A percentile compares a stretch with the other conserved stretches of the same genome.
These are phyloP conservation scores for Scolanthus callimorphus DNA, from an alignment of 92 coral and sea anemone genomes.

Conservation along the genomic window DNA sequence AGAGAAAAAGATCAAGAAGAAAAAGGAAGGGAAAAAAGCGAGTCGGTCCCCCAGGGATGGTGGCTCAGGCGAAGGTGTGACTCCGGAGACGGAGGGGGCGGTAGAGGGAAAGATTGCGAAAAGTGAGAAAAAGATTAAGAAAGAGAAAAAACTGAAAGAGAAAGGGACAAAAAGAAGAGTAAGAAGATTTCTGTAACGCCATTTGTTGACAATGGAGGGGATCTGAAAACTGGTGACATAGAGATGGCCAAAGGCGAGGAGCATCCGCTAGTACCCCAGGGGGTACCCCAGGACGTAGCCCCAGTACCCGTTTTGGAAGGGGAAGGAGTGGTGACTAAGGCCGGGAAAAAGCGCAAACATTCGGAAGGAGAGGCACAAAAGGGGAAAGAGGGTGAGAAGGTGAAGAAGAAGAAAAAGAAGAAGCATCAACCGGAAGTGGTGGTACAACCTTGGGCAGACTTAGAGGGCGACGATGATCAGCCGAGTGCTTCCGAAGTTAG, in stretches of 20 bases:
- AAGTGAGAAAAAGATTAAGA: slow-evolving; percentile 70
- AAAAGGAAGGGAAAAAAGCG: slow-evolving; percentile 63
- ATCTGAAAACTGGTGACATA: background rate
- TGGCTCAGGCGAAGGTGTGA: slow-evolving; percentile 19
- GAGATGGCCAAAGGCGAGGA: slow-evolving; percentile 9
- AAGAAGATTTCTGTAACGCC: slow-evolving; percentile 29
- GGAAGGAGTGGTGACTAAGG: slow-evolving; percentile 25
- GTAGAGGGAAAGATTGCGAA: slow-evolving; percentile 47
- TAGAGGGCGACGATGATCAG: slow-evolving; percentile 71
- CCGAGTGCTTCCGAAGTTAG: slow-evolving; percentile 4
- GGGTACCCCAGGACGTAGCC: slow-evolving; percentile 7
- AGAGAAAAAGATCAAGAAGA: slow-evolving; percentile 68
- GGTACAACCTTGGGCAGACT: slow-evolving; percentile 88
- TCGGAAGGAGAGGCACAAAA: slow-evolving; percentile 50
- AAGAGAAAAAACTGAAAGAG: slow-evolving; percentile 80
- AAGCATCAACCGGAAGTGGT: slow-evolving; percentile 83
- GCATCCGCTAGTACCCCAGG: slow-evolving; percentile 2
- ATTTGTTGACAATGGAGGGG: background rate
- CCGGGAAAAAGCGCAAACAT: slow-evolving; percentile 58
- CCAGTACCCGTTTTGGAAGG: background rate
- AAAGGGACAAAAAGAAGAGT: slow-evolving; percentile 73
- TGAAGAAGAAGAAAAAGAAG: slow-evolving; percentile 82
- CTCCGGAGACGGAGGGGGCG: slow-evolving; percentile 13
- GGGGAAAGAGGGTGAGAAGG: slow-evolving; percentile 66
- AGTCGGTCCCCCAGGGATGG: slow-evolving; percentile 37